These are phyloP conservation scores for Pollenia griseotomentosa DNA, from an alignment of 2,888 invertebrate genomes.

Conservation along the genomic window DNA sequence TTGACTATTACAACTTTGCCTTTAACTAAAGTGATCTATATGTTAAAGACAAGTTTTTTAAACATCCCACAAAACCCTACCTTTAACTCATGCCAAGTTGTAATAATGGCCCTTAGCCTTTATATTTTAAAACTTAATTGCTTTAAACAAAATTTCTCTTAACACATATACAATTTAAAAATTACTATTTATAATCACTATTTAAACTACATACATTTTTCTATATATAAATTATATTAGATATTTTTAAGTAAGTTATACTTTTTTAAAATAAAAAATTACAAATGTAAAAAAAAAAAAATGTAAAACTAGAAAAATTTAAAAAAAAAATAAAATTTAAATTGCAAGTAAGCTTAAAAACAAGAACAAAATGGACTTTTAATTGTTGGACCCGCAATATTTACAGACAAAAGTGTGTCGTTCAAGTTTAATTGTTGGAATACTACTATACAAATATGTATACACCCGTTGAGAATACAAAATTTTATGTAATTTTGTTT, in stretches of 20 bases:
- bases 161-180: conserved; percentile 12
- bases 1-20: too few relatives aligned
- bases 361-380: not conserved
- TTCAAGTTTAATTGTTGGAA: too few relatives aligned
- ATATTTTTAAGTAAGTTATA: conserved; percentile 70
- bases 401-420: too few relatives aligned
- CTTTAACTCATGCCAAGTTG: too few relatives aligned
- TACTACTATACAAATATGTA: too few relatives aligned
- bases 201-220: conserved; percentile 8
- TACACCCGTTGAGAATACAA: too few relatives aligned
- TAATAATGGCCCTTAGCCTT: too few relatives aligned
- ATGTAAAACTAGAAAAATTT: conserved; percentile 46
- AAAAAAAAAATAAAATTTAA: conserved; percentile 47
- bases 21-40: too few relatives aligned
- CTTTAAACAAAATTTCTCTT: not conserved
- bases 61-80: too few relatives aligned
- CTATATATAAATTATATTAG: conserved; percentile 34
- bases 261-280: conserved; percentile 58
- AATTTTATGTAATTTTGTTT: too few relatives aligned
- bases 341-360: conserved; percentile 60
- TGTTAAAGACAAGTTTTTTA: too few relatives aligned
- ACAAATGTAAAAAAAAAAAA: conserved; percentile 56
- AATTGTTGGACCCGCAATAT: too few relatives aligned
- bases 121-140: conserved; percentile 39
- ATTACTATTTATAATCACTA: conserved; percentile 8